Evolutionary conservation across 1,140 invertebrate genomes (phyloP).

Genomic region (Tyrophagus putrescentiae): DNA sequence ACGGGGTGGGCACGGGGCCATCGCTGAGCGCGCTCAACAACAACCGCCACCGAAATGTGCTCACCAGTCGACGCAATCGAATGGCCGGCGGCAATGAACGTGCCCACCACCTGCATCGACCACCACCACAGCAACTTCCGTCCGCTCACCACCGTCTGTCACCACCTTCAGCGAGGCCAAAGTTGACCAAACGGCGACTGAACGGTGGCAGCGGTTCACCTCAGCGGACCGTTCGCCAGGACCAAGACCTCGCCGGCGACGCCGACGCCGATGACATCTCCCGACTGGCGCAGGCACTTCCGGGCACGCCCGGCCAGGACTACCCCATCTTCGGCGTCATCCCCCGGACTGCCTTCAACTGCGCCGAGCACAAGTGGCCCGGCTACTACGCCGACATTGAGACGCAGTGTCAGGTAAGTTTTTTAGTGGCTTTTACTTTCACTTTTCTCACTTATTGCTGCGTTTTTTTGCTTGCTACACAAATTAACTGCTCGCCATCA

Average conservation of each 20-base stretch:
- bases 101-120: background rate
- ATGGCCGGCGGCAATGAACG: background rate
- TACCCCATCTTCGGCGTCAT: constrained; percentile 35
- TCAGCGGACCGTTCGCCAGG: too few relatives aligned
- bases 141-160: too few relatives aligned
- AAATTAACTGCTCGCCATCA: too few relatives aligned
- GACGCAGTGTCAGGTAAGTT: constrained; percentile 37
- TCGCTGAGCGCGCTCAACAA: too few relatives aligned
- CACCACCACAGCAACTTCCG: background rate
- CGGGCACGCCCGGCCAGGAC: constrained; percentile 35
- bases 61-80: background rate
- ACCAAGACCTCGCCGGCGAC: too few relatives aligned
- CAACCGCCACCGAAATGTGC: background rate
- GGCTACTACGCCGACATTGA: constrained; percentile 39
- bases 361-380: constrained; percentile 34
- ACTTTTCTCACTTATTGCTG: too few relatives aligned
- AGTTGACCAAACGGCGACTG: too few relatives aligned
- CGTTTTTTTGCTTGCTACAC: too few relatives aligned
- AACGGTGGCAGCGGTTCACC: too few relatives aligned
- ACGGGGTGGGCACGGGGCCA: background rate
- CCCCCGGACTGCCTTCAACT: constrained; percentile 36
- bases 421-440: too few relatives aligned
- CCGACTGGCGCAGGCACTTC: constrained; percentile 28
- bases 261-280: constrained; percentile 16
- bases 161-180: too few relatives aligned